phyloP scores from a whole-genome alignment of 2,888 invertebrate genomes.

The Spodoptera littoralis region DNA sequence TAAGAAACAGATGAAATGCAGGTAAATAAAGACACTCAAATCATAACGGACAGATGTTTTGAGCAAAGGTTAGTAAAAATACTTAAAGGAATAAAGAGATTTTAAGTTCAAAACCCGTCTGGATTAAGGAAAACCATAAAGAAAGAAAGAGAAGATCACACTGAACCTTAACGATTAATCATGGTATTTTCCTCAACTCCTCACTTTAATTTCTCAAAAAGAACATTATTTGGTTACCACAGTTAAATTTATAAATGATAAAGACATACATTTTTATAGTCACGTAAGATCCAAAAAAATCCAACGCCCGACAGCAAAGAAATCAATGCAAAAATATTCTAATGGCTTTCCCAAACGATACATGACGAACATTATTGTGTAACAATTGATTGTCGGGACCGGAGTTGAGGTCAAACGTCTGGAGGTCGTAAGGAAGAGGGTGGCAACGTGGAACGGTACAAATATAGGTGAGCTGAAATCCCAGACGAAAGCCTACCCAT shows the following conservation, averaged over 20 bases:
- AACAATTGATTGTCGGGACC: conserved; percentile 48
- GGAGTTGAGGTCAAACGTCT: conserved; percentile 77
- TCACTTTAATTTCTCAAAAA: no score
- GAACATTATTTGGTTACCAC: no score
- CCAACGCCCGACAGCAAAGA: conserved; percentile 23
- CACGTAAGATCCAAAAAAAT: conserved; percentile 4
- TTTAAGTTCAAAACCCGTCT: no score
- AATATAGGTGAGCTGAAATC: conserved; percentile 28
- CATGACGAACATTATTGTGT: conserved; percentile 56
- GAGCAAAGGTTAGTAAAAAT: no score
- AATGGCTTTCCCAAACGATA: conserved; percentile 62
- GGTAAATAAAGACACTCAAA: background rate
- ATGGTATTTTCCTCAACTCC: no score
- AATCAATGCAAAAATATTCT: conserved; percentile 55
- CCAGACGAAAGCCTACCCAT: conserved; percentile 31
- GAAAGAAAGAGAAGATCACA: no score
- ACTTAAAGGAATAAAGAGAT: no score
- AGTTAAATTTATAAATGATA: no score
- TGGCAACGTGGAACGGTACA: conserved; percentile 34
- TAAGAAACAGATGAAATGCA: background rate
- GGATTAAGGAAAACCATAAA: no score
- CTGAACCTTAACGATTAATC: no score
- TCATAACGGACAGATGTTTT: no score
- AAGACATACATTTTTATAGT: no score
- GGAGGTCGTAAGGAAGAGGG: conserved; percentile 77